Evolutionary conservation across 2,888 invertebrate species (phyloP).

Genomic region (Andricus curvator): DNA sequence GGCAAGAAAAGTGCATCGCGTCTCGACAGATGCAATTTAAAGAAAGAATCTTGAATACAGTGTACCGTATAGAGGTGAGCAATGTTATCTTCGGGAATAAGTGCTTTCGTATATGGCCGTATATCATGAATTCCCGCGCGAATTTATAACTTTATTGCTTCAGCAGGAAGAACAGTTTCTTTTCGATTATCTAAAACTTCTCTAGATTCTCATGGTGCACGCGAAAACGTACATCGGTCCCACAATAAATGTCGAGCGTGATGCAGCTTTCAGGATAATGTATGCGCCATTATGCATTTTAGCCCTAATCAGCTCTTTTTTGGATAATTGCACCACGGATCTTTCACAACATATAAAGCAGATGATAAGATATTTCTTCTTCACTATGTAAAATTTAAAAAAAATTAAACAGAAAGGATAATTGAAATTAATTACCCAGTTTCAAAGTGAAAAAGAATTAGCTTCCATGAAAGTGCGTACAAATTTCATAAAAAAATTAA

Average conservation of each 20-base stretch:
- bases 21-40: not conserved
- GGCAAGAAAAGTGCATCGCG: conserved; percentile 14
- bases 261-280: not conserved
- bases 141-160: conserved; percentile 16
- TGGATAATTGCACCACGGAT: not conserved
- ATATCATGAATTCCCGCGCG: not conserved
- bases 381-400: not conserved
- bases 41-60: not conserved
- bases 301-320: not conserved
- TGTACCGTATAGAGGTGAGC: not conserved
- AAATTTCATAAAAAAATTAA: too few relatives aligned
- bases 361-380: not conserved
- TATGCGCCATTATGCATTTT: not conserved
- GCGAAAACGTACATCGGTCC: conserved; percentile 3
- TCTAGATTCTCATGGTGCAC: not conserved
- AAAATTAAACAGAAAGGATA: too few relatives aligned
- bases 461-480: too few relatives aligned
- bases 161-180: not conserved
- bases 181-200: not conserved
- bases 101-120: conserved; percentile 4
- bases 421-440: too few relatives aligned
- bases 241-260: not conserved
- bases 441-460: too few relatives aligned
- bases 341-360: not conserved
- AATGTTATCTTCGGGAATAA: conserved; percentile 1